Percentiles rank a stretch among this genome's conserved stretches.
Conservation (phyloP, 2,113 vertebrate genomes). For the Numida meleagris region DNA sequence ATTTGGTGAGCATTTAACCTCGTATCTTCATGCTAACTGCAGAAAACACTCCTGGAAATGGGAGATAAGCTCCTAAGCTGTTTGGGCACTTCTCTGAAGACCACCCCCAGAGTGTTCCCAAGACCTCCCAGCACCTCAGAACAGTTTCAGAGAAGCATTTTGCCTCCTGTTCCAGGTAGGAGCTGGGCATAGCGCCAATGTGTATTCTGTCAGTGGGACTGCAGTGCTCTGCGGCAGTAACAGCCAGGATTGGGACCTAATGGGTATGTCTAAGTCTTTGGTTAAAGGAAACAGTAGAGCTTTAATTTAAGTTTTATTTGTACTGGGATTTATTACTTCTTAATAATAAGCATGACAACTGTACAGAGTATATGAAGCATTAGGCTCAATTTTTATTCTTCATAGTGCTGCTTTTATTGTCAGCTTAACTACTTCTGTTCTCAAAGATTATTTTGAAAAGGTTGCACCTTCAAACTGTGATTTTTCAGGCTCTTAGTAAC, state of each 20-base stretch:
- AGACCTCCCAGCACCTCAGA: background rate
- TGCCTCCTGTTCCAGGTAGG: background rate
- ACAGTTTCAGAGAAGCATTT: background rate
- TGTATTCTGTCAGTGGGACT: fast-evolving
- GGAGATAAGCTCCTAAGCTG: background rate
- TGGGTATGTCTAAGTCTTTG: background rate
- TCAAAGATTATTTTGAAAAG: background rate
- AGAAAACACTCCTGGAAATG: background rate
- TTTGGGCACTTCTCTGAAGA: background rate
- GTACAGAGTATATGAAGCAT: background rate
- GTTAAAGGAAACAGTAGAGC: background rate
- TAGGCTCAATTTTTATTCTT: background rate
- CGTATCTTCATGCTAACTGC: background rate
- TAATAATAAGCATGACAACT: background rate
- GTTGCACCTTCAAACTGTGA: background rate
- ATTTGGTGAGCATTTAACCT: background rate
- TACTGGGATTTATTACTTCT: background rate
- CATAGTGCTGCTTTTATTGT: background rate
- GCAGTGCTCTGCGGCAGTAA: background rate
- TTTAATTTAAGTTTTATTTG: background rate
- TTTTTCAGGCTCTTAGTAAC: background rate
- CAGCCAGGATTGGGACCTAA: background rate
- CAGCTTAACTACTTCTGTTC: background rate
- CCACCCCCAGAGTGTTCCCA: background rate
- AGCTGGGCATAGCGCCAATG: background rate